Conservation (phyloP, 2,888 invertebrate genomes). For the Oxyscelio sp. region DNA sequence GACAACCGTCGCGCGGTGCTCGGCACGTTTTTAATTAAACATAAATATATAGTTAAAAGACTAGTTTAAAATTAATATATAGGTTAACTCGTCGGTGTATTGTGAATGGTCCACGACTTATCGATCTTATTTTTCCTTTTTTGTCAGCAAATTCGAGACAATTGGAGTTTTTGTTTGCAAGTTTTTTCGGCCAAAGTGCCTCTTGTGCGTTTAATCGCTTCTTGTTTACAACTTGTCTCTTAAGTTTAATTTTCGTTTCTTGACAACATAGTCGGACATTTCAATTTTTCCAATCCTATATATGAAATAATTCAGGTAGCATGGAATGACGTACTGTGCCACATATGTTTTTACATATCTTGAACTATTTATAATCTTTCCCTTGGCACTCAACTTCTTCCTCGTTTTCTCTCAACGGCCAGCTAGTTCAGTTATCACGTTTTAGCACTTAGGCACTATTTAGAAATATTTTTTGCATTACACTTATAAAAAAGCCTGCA, state of each 20-base stretch:
- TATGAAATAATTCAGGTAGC: slow-evolving; percentile 76
- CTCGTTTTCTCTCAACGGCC: slow-evolving; percentile 71
- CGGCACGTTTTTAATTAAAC: slow-evolving; percentile 48
- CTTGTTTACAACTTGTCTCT: slow-evolving; percentile 43
- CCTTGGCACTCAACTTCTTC: slow-evolving; percentile 76
- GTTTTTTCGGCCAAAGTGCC: slow-evolving; percentile 46
- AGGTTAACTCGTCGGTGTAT: slow-evolving; percentile 42
- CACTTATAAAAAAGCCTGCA: slow-evolving; percentile 81
- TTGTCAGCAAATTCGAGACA: slow-evolving; percentile 25
- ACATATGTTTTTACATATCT: slow-evolving; percentile 62
- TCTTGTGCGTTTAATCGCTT: slow-evolving; percentile 57
- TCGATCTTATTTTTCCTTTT: slow-evolving; percentile 53
- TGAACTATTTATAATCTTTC: slow-evolving; percentile 70
- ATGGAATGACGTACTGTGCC: slow-evolving; percentile 77
- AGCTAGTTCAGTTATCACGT: slow-evolving; percentile 68
- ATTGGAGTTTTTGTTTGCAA: slow-evolving; percentile 32
- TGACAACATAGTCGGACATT: slow-evolving; percentile 64
- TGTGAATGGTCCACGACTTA: slow-evolving; percentile 33
- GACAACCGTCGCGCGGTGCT: slow-evolving; percentile 69
- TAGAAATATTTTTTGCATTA: slow-evolving; percentile 73
- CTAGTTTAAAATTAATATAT: slow-evolving; percentile 30
- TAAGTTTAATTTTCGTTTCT: slow-evolving; percentile 61
- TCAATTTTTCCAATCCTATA: slow-evolving; percentile 64
- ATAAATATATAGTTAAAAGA: slow-evolving; percentile 21
- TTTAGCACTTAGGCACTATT: slow-evolving; percentile 67